Conservation (phyloP, 2,888 invertebrate genomes). For the Lepas anatifera region DNA sequence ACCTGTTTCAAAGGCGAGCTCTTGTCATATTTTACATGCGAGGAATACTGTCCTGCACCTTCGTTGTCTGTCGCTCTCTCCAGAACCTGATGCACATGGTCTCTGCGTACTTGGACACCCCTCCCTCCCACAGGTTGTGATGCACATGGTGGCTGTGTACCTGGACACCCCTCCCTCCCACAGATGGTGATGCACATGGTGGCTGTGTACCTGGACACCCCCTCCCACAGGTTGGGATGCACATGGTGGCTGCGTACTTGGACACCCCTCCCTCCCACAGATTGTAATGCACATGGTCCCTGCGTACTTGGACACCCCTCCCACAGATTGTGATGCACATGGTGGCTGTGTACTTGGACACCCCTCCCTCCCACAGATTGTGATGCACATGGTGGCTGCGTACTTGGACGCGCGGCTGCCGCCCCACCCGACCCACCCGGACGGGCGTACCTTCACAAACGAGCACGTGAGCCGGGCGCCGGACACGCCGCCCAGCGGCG, state of each 20-base stretch:
- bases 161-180: too few species aligned
- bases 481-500: constrained; percentile 37
- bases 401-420: constrained; percentile 72
- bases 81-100: background rate
- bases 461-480: constrained; percentile 32
- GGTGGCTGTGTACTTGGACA: constrained; percentile 74
- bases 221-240: constrained; percentile 29
- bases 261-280: background rate
- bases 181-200: too few species aligned
- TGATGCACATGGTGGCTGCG: constrained; percentile 70
- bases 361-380: constrained; percentile 44
- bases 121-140: too few species aligned
- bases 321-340: constrained; percentile 68
- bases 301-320: background rate
- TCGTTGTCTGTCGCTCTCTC: too few species aligned
- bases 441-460: constrained; percentile 46
- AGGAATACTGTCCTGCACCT: too few species aligned
- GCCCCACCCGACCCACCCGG: constrained; percentile 47
- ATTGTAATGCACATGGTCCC: background rate
- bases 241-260: constrained; percentile 61
- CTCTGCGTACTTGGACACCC: too few species aligned
- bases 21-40: too few species aligned
- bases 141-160: too few species aligned
- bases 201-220: constrained; percentile 18
- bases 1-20: too few species aligned